These are phyloP conservation scores for Erythrocebus patas DNA, from an alignment of 2,113 vertebrate genomes.

Conservation along the genomic window DNA sequence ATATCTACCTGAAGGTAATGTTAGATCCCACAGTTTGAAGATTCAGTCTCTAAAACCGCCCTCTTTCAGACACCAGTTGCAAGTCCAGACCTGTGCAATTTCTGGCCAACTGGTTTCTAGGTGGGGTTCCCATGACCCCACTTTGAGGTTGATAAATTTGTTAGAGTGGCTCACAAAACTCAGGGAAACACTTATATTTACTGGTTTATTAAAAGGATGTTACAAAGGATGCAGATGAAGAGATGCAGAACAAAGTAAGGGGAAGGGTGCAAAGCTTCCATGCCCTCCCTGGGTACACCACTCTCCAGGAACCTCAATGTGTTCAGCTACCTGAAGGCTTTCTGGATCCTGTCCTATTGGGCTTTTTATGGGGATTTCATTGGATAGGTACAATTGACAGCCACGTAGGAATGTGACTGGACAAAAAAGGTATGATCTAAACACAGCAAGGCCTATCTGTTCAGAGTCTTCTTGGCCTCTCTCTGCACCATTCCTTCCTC, in stretches of 20 bases:
- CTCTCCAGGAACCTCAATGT: neutral
- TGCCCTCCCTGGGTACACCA: neutral
- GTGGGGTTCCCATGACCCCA: neutral
- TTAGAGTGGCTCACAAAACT: neutral
- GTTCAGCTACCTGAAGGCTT: neutral
- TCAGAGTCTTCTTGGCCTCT: neutral
- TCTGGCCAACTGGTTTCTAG: neutral
- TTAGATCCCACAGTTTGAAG: neutral
- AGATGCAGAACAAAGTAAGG: neutral
- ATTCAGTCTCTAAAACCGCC: neutral
- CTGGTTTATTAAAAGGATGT: neutral
- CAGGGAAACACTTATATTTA: neutral
- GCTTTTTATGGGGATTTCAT: neutral
- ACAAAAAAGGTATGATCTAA: neutral
- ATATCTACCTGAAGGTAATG: neutral
- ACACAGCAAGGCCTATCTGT: neutral
- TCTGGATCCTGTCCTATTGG: neutral
- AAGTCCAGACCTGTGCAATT: neutral
- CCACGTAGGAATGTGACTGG: neutral
- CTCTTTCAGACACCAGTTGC: neutral
- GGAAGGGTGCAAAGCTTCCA: neutral
- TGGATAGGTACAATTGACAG: neutral
- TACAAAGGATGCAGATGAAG: neutral
- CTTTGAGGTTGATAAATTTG: too few species aligned
- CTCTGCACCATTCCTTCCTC: neutral